Evolutionary conservation across 2,797 vertebrate genomes (phyloP).

Genomic region (Craterocephalus amniculus): DNA sequence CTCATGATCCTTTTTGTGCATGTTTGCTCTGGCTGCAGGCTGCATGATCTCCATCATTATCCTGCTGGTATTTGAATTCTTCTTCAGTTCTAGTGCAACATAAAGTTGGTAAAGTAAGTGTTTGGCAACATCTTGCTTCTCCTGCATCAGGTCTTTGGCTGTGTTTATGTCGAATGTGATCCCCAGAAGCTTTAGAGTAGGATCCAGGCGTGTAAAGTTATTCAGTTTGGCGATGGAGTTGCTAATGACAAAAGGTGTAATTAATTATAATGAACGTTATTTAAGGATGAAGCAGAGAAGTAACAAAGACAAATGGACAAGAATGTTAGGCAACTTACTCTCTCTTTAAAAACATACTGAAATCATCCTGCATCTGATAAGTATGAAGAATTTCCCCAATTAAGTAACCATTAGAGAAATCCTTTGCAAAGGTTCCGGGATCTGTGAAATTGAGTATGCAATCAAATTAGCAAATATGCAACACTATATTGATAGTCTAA

Average conservation of each 20-base stretch:
- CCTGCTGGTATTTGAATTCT: conserved; percentile 78
- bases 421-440: conserved; percentile 84
- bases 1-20: conserved; percentile 80
- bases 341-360: conserved; percentile 88
- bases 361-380: conserved; percentile 91
- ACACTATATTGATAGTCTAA: not conserved
- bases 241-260: conserved; percentile 53
- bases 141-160: conserved; percentile 87
- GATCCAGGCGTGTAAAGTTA: conserved; percentile 92
- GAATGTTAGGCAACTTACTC: conserved; percentile 79
- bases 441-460: conserved; percentile 74
- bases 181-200: conserved; percentile 88
- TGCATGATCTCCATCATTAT: conserved; percentile 82
- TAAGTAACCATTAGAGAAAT: conserved; percentile 91
- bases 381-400: conserved; percentile 93
- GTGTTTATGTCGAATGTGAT: conserved; percentile 86
- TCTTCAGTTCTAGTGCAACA: conserved; percentile 88
- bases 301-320: not conserved
- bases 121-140: conserved; percentile 86
- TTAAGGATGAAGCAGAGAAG: not conserved
- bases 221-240: conserved; percentile 85
- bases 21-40: conserved; percentile 69
- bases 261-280: conserved; percentile 1
- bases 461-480: not conserved
- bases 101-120: conserved; percentile 91